Conservation (phyloP, 2,888 invertebrate genomes). For the Caenorhabditis doughertyi region DNA sequence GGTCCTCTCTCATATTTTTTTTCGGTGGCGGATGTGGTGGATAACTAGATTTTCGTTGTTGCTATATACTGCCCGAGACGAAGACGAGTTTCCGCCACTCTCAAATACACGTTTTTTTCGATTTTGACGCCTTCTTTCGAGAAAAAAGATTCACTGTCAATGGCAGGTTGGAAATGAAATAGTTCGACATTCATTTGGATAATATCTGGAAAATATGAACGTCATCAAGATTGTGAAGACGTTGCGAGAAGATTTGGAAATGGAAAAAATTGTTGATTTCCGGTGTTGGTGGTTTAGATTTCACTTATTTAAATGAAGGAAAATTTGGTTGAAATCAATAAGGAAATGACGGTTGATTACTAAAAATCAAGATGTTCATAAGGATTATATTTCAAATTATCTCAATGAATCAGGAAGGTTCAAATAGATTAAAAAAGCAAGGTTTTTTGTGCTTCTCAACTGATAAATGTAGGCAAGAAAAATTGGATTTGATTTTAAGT, state of each 20-base stretch:
- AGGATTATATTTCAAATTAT: no score
- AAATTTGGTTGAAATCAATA: conserved; percentile 7
- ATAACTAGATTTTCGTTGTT: conserved; percentile 62
- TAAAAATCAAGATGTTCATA: conserved; percentile 6
- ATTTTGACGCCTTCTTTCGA: conserved; percentile 14
- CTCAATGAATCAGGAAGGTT: no score
- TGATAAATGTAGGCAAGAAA: no score
- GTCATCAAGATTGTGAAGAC: conserved; percentile 1
- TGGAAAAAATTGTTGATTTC: conserved; percentile 5
- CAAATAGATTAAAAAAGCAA: no score
- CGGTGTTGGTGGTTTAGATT: neutral
- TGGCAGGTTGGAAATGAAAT: conserved; percentile 34
- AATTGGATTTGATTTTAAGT: no score
- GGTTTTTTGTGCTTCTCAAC: no score
- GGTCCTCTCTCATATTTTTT: conserved; percentile 28
- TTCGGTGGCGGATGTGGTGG: conserved; percentile 21
- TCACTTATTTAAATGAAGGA: neutral
- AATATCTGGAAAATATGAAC: no score
- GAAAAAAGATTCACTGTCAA: conserved; percentile 22
- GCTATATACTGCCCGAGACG: conserved; percentile 45
- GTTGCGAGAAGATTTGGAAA: neutral
- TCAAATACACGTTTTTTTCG: conserved; percentile 48
- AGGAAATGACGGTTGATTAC: conserved; percentile 4
- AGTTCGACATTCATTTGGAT: no score
- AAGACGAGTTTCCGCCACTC: conserved; percentile 47